Evolutionary conservation across 2,797 vertebrate species (phyloP).

Genomic region (Delichon dasypus): DNA sequence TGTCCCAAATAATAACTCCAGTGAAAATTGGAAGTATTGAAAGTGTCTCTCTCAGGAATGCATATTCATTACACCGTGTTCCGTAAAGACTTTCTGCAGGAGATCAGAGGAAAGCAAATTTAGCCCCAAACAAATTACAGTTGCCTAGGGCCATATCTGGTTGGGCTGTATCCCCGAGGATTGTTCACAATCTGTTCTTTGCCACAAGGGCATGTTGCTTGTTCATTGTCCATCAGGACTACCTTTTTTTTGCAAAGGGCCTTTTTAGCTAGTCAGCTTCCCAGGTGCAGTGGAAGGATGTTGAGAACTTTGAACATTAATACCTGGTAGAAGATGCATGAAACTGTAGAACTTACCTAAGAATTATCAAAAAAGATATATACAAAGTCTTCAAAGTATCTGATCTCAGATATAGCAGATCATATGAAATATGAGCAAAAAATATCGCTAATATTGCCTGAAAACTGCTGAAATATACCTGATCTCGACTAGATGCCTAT

Average conservation of each 20-base stretch:
- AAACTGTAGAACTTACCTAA: neutral
- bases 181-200: neutral
- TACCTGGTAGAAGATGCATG: neutral
- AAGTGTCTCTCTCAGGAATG: neutral
- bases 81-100: neutral
- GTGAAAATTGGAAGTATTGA: neutral
- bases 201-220: neutral
- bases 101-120: neutral
- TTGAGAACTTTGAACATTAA: neutral
- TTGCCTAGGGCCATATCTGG: neutral
- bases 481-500: neutral
- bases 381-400: neutral
- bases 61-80: neutral
- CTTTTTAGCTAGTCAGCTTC: neutral
- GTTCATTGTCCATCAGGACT: neutral
- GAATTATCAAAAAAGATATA: neutral
- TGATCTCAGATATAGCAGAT: neutral
- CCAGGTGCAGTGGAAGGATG: fast-evolving
- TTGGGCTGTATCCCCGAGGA: neutral
- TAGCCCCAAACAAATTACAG: neutral
- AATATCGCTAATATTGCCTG: neutral
- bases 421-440: neutral
- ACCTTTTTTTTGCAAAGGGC: neutral
- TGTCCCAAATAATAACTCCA: neutral
- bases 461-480: neutral